Conservation (phyloP, 1,140 invertebrate genomes). For the Drosophila ananassae region DNA sequence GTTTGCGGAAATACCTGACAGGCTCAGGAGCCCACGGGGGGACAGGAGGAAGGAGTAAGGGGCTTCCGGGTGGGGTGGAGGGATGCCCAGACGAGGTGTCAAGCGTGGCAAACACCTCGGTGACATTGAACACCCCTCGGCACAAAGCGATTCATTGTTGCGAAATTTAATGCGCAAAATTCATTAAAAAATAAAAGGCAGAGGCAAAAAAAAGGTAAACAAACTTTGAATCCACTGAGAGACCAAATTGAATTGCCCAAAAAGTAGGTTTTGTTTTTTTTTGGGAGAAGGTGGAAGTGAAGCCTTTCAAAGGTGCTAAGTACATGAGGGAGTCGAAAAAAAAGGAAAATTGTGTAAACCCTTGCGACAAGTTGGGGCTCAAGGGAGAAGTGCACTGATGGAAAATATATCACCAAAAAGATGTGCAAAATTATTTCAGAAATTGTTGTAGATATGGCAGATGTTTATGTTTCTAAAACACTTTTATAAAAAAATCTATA, state of each 20-base stretch:
- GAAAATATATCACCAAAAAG: neutral
- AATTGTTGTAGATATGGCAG: no score
- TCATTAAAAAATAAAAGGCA: constrained; percentile 66
- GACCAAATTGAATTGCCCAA: constrained; percentile 67
- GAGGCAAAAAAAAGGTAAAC: constrained; percentile 12
- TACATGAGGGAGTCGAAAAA: constrained; percentile 30
- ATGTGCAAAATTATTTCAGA: no score
- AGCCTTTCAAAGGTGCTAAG: constrained; percentile 74
- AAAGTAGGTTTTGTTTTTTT: constrained; percentile 30
- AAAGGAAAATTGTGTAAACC: constrained; percentile 38
- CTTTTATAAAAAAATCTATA: no score
- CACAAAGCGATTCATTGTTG: constrained; percentile 63
- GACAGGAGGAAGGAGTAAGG: no score
- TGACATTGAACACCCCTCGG: constrained; percentile 32
- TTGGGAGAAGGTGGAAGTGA: constrained; percentile 21
- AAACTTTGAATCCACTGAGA: constrained; percentile 49
- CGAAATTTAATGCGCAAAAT: constrained; percentile 78
- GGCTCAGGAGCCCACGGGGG: constrained; percentile 20
- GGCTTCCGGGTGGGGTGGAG: neutral
- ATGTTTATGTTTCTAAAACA: no score
- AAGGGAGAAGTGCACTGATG: constrained; percentile 7
- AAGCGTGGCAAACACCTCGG: constrained; percentile 48
- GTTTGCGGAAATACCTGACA: constrained; percentile 62
- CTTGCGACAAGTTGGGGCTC: constrained; percentile 53
- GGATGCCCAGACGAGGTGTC: constrained; percentile 44